Conservation (phyloP, 35 echinoderm and acorn worm genomes). For the Apostichopus californicus region DNA sequence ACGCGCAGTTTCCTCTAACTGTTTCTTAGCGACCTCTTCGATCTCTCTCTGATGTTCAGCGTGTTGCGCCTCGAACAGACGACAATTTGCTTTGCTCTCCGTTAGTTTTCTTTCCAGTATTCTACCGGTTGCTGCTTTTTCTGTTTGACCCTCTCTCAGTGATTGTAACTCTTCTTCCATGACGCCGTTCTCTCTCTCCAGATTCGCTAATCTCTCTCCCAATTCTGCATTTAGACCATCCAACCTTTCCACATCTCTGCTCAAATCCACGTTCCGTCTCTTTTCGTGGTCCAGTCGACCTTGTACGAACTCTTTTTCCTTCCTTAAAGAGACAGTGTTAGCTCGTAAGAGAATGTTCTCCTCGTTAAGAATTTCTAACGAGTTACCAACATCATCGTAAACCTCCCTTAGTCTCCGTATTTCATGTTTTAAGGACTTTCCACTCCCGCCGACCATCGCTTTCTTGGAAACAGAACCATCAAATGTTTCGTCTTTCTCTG, state of each 20-base stretch:
- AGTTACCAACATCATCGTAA: constrained; percentile 65
- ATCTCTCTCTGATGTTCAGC: constrained; percentile 63
- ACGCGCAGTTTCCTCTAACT: constrained; percentile 66
- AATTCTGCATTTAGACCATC: constrained; percentile 67
- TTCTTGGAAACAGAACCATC: background rate
- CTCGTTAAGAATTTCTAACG: constrained; percentile 60
- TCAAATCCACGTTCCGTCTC: constrained; percentile 21
- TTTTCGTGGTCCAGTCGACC: constrained; percentile 54
- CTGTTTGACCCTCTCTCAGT: constrained; percentile 45
- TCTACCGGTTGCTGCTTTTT: constrained; percentile 38
- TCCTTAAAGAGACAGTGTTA: constrained; percentile 48
- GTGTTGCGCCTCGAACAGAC: background rate
- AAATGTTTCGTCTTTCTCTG: background rate
- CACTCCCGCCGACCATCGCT: background rate
- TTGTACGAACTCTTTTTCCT: constrained; percentile 49
- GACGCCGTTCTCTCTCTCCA: constrained; percentile 48
- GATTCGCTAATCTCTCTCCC: constrained; percentile 34
- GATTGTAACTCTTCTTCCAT: constrained; percentile 56
- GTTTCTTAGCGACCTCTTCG: constrained; percentile 55
- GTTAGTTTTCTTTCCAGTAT: constrained; percentile 61
- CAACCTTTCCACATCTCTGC: constrained; percentile 61
- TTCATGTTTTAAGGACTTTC: constrained; percentile 56
- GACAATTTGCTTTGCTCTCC: constrained; percentile 55
- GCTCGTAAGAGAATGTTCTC: constrained; percentile 69
- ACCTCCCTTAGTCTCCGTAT: constrained; percentile 64